Evolutionary conservation across 2,888 invertebrate genomes (phyloP).

Genomic region (Danaus chrysippus): DNA sequence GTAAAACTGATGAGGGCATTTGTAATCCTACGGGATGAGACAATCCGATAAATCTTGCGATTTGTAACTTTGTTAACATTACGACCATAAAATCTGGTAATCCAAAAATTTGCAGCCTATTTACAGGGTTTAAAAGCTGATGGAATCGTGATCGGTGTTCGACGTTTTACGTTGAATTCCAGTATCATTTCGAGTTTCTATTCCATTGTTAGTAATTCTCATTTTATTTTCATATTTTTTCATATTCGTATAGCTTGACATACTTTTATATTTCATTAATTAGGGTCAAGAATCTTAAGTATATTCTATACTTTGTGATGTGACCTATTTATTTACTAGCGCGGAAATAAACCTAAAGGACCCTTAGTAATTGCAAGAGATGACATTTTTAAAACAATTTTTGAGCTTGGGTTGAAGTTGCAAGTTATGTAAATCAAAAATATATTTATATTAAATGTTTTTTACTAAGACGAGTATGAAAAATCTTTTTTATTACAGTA

Average conservation of each 20-base stretch:
- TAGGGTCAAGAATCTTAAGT: slow-evolving; percentile 15
- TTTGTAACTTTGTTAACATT: slow-evolving; percentile 48
- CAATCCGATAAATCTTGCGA: slow-evolving; percentile 51
- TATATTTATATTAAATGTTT: too few species aligned
- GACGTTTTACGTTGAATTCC: neutral
- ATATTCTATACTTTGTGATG: slow-evolving; percentile 14
- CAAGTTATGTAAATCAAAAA: too few species aligned
- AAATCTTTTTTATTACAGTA: too few species aligned
- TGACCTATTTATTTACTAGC: slow-evolving; percentile 10
- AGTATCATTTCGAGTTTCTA: neutral
- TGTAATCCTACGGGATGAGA: slow-evolving; percentile 51
- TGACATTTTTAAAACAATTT: neutral
- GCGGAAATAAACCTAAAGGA: slow-evolving; percentile 4
- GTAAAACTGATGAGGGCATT: slow-evolving; percentile 59
- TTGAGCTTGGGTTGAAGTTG: neutral
- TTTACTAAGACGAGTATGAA: too few species aligned
- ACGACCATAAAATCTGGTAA: slow-evolving; percentile 34
- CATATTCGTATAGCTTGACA: slow-evolving; percentile 13
- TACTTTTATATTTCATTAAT: slow-evolving; percentile 14
- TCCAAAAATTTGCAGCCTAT: slow-evolving; percentile 24
- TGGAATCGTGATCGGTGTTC: neutral
- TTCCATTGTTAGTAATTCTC: neutral
- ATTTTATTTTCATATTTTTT: slow-evolving; percentile 8
- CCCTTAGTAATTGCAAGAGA: neutral
- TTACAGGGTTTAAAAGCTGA: neutral